These are phyloP conservation scores for Hyles vespertilio DNA, from an alignment of 1,140 invertebrate genomes.

Conservation along the genomic window DNA sequence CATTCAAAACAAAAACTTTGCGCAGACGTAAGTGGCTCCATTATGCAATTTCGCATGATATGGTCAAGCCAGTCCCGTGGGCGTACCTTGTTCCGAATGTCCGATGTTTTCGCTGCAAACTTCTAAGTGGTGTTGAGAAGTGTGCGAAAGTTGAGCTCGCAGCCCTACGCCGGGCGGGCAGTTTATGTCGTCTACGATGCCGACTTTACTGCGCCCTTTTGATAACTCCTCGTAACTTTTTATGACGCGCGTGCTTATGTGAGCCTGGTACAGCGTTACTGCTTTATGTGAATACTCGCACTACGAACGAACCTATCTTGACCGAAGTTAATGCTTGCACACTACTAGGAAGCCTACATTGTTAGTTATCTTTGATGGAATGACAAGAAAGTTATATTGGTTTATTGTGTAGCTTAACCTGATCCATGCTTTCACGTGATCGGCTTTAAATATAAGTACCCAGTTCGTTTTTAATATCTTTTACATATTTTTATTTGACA, in stretches of 20 bases:
- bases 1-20: too few species aligned
- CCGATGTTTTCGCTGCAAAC: slow-evolving; percentile 14
- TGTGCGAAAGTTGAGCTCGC: not conserved
- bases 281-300: slow-evolving; percentile 20
- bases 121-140: slow-evolving; percentile 20
- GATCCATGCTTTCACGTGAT: too few species aligned
- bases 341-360: too few species aligned
- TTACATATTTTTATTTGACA: too few species aligned
- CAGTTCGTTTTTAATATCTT: too few species aligned
- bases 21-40: slow-evolving; percentile 7
- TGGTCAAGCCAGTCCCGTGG: slow-evolving; percentile 5
- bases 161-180: slow-evolving; percentile 25
- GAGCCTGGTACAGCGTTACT: slow-evolving; percentile 38
- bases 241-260: slow-evolving; percentile 49
- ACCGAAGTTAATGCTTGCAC: too few species aligned
- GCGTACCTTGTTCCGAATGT: slow-evolving; percentile 9
- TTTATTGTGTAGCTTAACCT: too few species aligned
- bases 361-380: too few species aligned
- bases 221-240: slow-evolving; percentile 60
- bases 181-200: slow-evolving; percentile 41
- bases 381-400: too few species aligned
- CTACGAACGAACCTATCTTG: not conserved
- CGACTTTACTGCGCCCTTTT: slow-evolving; percentile 50
- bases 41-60: slow-evolving; percentile 6
- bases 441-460: too few species aligned